Percentiles rank a stretch among this genome's conserved stretches.
phyloP scores from a whole-genome alignment of 2,113 vertebrate species.

The Chamaetylas fuelleborni region DNA sequence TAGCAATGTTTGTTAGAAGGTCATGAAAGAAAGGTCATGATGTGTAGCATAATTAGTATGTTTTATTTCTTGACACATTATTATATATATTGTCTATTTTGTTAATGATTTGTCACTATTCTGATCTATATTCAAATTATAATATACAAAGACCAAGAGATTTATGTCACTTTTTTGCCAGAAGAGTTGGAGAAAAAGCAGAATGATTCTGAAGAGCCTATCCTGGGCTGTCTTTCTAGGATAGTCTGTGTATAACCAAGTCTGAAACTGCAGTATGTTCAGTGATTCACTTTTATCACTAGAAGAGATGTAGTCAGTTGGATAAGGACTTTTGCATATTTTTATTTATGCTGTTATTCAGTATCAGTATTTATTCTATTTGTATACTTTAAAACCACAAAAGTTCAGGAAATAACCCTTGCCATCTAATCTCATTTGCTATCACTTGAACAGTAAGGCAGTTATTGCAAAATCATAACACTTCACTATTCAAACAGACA shows the following conservation, averaged over 20 bases:
- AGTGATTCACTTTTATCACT: neutral
- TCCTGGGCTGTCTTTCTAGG: neutral
- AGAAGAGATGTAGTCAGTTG: neutral
- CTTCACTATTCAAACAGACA: conserved; percentile 58
- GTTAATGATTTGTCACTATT: neutral
- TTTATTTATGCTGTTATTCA: neutral
- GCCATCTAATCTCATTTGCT: conserved; percentile 20
- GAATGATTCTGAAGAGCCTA: neutral
- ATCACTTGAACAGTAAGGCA: conserved; percentile 36
- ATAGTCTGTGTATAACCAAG: neutral
- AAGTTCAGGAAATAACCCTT: conserved; percentile 26
- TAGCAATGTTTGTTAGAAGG: neutral
- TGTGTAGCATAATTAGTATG: neutral
- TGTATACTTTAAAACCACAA: neutral
- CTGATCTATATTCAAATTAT: neutral
- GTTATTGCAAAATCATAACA: conserved; percentile 63
- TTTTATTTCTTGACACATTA: neutral
- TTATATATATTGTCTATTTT: neutral
- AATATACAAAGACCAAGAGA: neutral
- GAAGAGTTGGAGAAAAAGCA: neutral
- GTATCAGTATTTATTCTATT: neutral
- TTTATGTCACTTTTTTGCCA: neutral
- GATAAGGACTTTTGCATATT: neutral
- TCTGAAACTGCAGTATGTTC: neutral
- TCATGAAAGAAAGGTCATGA: neutral